Evolutionary conservation across 2,797 vertebrate species (phyloP).

Genomic region (Danio tinwini): DNA sequence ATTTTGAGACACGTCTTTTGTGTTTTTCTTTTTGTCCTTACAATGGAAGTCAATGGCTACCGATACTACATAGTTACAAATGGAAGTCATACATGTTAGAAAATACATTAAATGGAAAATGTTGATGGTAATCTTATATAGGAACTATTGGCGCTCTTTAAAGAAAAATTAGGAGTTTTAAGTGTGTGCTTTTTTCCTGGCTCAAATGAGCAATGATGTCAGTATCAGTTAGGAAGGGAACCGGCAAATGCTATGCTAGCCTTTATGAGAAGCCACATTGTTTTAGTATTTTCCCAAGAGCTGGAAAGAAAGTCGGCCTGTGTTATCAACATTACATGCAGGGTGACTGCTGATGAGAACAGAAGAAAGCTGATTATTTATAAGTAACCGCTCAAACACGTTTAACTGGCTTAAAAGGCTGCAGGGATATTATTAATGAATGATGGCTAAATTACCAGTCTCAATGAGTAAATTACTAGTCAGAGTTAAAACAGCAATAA

Average conservation of each 20-base stretch:
- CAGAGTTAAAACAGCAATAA: neutral
- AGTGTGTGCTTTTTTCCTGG: neutral
- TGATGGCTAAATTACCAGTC: too few relatives aligned
- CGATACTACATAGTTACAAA: neutral
- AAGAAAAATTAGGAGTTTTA: neutral
- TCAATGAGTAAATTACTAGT: neutral
- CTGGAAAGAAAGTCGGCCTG: neutral
- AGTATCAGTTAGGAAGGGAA: conserved; percentile 48
- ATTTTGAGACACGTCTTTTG: neutral
- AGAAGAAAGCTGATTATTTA: neutral
- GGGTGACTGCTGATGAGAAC: conserved; percentile 8
- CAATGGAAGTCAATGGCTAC: neutral
- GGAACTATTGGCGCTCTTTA: neutral
- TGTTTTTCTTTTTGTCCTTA: neutral
- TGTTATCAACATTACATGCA: conserved; percentile 10
- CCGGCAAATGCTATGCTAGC: conserved; percentile 25
- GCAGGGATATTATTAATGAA: neutral
- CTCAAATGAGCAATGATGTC: conserved; percentile 34
- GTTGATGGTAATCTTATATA: too few relatives aligned
- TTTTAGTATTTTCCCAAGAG: conserved; percentile 33
- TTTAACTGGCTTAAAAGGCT: conserved; percentile 7
- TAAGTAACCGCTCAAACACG: neutral
- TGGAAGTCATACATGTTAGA: neutral
- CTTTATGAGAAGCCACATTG: conserved; percentile 50
- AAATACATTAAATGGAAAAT: neutral